Percentiles rank a stretch among this genome's conserved stretches.
phyloP scores from a whole-genome alignment of 35 echinoderm and acorn worm genomes.

The Ophiothrix spiculata region DNA sequence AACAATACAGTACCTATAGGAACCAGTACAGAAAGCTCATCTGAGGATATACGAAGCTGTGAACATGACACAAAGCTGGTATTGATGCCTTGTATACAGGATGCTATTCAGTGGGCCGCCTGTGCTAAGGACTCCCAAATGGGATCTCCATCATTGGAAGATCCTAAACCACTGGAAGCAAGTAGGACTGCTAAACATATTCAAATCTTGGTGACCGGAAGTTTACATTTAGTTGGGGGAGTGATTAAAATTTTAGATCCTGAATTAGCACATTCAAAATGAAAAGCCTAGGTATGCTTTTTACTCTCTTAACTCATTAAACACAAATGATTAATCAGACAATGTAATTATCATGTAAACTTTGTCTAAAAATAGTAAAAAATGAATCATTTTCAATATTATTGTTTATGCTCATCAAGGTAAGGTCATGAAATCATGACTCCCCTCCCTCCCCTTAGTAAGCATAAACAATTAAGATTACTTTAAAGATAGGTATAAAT shows the following conservation, averaged over 20 bases:
- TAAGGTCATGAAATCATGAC: no score
- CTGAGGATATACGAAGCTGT: slow-evolving; percentile 67
- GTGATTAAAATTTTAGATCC: slow-evolving; percentile 89
- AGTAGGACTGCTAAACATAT: slow-evolving; percentile 56
- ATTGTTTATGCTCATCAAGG: no score
- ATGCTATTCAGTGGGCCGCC: slow-evolving; percentile 85
- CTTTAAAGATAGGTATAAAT: no score
- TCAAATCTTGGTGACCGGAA: slow-evolving; percentile 87
- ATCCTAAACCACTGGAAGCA: slow-evolving; percentile 31
- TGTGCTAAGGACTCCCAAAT: slow-evolving; percentile 63
- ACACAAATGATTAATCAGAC: no score
- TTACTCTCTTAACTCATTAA: no score
- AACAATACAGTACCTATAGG: neutral
- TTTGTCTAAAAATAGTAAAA: no score
- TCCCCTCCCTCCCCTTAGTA: no score
- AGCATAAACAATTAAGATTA: no score
- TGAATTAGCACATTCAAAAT: slow-evolving; percentile 25
- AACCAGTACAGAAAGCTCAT: slow-evolving; percentile 14
- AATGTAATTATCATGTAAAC: no score
- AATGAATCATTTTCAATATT: no score
- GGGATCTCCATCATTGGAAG: slow-evolving; percentile 43
- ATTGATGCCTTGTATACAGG: slow-evolving; percentile 56
- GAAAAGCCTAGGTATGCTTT: no score
- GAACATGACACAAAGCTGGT: slow-evolving; percentile 39
- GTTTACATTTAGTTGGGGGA: slow-evolving; percentile 95